Percentiles rank a stretch among this genome's conserved stretches.
These are phyloP conservation scores for Trinorchestia longiramus DNA, from an alignment of 1,140 invertebrate genomes.

Conservation along the genomic window DNA sequence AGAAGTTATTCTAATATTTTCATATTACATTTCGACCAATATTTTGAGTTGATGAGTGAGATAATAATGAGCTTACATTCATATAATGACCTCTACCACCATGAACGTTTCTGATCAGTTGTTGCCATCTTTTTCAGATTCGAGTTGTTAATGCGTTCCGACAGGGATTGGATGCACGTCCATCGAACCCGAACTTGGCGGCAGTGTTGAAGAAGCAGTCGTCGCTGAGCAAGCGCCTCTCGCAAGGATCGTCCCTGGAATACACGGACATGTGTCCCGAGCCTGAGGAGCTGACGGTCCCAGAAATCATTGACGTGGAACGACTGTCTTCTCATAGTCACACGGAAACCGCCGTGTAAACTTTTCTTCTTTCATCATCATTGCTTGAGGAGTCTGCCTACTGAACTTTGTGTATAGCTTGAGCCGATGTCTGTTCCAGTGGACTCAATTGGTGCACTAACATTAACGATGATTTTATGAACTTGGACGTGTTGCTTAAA, in stretches of 20 bases:
- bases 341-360: conserved; percentile 91
- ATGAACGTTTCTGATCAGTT: conserved; percentile 56
- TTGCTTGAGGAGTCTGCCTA: conserved; percentile 4
- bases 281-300: conserved; percentile 82
- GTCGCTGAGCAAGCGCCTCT: conserved; percentile 85
- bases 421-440: conserved; percentile 1
- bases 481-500: not conserved
- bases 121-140: conserved; percentile 81
- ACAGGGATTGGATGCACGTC: conserved; percentile 96
- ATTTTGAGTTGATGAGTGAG: not conserved
- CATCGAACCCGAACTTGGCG: conserved; percentile 87
- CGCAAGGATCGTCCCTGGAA: conserved; percentile 91
- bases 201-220: conserved; percentile 92
- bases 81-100: conserved; percentile 19
- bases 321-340: conserved; percentile 90
- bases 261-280: conserved; percentile 88
- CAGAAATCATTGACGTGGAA: conserved; percentile 90
- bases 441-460: conserved; percentile 7
- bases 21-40: not conserved
- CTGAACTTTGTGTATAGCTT: conserved; percentile 17
- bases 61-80: conserved; percentile 9
- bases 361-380: conserved; percentile 42
- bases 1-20: not conserved
- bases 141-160: conserved; percentile 99
- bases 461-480: not conserved